phyloP scores from a whole-genome alignment of 30 jellyfish, hydroid and myxozoan species.

The Clytia hemisphaerica region DNA sequence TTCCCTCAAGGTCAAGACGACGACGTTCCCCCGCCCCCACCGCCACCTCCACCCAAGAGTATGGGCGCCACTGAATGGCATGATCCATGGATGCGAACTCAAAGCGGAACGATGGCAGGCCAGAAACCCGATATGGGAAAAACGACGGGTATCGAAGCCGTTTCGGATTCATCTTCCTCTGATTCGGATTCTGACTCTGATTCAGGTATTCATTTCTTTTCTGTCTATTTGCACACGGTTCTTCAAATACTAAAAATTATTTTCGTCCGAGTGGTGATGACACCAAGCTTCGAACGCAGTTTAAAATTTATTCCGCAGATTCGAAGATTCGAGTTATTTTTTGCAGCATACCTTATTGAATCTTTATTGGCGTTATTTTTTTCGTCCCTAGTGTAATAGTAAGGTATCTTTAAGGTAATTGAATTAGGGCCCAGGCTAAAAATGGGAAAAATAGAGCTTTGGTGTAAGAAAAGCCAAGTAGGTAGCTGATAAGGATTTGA shows the following conservation, averaged over 20 bases:
- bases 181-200: slow-evolving; percentile 54
- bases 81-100: slow-evolving; percentile 97
- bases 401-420: no score
- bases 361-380: no score
- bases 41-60: slow-evolving; percentile 2
- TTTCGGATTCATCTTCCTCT: slow-evolving; percentile 33
- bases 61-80: slow-evolving; percentile 77
- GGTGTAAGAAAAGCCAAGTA: no score
- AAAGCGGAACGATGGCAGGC: slow-evolving; percentile 13
- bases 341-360: no score
- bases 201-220: slow-evolving; percentile 18
- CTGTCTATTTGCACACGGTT: background rate
- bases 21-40: background rate
- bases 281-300: background rate
- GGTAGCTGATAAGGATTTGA: no score
- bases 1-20: no score
- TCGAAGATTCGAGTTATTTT: background rate
- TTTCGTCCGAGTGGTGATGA: background rate
- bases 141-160: slow-evolving; percentile 23
- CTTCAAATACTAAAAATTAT: background rate
- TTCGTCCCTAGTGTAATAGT: no score
- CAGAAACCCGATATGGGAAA: background rate
- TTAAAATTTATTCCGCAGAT: background rate
- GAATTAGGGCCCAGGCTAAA: no score
- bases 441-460: no score